phyloP scores from a whole-genome alignment of 2,888 invertebrate genomes.

The Macaria liturata region DNA sequence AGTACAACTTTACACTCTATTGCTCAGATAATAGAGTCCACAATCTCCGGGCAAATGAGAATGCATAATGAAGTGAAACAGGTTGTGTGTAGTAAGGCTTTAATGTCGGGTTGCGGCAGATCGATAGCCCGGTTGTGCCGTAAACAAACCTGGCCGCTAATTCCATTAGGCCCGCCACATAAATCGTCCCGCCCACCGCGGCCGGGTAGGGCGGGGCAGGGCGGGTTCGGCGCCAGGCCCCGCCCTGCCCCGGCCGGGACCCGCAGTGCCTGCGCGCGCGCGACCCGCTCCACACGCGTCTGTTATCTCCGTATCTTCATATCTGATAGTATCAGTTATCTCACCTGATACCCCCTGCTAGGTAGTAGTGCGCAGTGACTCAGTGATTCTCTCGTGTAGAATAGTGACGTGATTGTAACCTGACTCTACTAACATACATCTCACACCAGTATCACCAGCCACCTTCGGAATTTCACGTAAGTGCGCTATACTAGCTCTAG shows the following conservation, averaged over 20 bases:
- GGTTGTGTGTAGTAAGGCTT: no score
- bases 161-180: slow-evolving; percentile 67
- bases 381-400: no score
- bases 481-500: no score
- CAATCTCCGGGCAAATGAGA: no score
- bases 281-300: slow-evolving; percentile 48
- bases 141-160: slow-evolving; percentile 64
- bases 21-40: no score
- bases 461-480: no score
- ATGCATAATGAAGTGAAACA: no score
- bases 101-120: slow-evolving; percentile 5
- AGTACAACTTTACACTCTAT: no score
- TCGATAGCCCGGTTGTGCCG: slow-evolving; percentile 42
- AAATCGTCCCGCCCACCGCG: slow-evolving; percentile 54
- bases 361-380: slow-evolving; percentile 35
- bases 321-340: slow-evolving; percentile 35
- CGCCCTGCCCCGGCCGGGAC: slow-evolving; percentile 34
- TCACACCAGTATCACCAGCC: no score
- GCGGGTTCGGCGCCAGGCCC: slow-evolving; percentile 31
- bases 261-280: slow-evolving; percentile 57
- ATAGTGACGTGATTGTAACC: no score
- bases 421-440: no score
- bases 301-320: slow-evolving; percentile 35
- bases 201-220: slow-evolving; percentile 31
- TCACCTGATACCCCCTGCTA: slow-evolving; percentile 30